These are phyloP conservation scores for Cetonia aurata DNA, from an alignment of 2,888 invertebrate genomes.

Conservation along the genomic window DNA sequence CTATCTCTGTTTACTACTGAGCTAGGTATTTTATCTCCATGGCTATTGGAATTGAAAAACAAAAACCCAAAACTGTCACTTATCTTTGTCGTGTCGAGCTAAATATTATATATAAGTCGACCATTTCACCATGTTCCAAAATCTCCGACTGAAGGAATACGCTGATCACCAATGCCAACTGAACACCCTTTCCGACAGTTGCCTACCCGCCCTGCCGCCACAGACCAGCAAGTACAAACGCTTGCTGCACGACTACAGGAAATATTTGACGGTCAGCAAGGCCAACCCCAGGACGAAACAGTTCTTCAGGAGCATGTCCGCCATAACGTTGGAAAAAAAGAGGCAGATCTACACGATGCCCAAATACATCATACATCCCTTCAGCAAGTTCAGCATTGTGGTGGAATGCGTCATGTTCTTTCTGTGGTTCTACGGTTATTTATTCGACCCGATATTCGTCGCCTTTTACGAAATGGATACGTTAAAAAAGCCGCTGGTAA, in stretches of 20 bases:
- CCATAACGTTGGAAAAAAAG: slow-evolving; percentile 61
- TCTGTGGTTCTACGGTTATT: slow-evolving; percentile 47
- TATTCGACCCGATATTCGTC: slow-evolving; percentile 46
- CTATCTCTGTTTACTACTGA: no score
- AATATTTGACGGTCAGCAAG: slow-evolving; percentile 58
- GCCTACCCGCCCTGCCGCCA: slow-evolving; percentile 61
- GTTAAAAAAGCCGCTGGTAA: background rate
- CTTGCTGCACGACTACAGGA: slow-evolving; percentile 58
- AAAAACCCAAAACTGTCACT: no score
- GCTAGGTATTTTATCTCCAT: no score
- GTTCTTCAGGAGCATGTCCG: slow-evolving; percentile 60
- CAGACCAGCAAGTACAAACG: slow-evolving; percentile 57
- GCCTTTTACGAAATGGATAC: slow-evolving; percentile 15
- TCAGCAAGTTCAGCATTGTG: slow-evolving; percentile 52
- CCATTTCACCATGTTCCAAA: background rate
- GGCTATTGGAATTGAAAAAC: no score
- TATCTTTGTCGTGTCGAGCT: no score
- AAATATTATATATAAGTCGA: no score
- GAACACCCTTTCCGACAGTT: slow-evolving; percentile 42
- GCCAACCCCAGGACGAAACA: slow-evolving; percentile 57
- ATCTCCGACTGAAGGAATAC: slow-evolving; percentile 38
- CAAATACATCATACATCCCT: slow-evolving; percentile 64
- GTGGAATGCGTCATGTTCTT: slow-evolving; percentile 48
- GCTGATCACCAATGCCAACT: slow-evolving; percentile 40
- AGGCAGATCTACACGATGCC: slow-evolving; percentile 58